Conservation (phyloP, 1,140 invertebrate species). For the Pentalonia nigronervosa region DNA sequence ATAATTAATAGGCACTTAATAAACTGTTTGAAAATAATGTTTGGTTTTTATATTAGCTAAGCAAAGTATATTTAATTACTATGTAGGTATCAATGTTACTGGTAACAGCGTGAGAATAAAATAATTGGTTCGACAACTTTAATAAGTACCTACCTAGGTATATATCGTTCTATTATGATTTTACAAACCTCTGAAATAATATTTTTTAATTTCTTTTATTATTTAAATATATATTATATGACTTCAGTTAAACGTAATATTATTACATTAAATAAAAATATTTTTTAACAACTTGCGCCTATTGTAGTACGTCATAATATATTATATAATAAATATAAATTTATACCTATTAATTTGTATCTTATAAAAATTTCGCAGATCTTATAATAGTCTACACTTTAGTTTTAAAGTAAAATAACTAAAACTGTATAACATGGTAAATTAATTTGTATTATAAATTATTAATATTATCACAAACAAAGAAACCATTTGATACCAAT, state of each 20-base stretch:
- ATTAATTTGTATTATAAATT: neutral
- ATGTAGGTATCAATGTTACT: neutral
- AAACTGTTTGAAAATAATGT: neutral
- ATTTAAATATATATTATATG: neutral
- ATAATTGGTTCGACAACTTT: neutral
- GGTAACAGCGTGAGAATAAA: neutral
- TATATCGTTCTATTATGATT: neutral
- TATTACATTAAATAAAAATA: neutral
- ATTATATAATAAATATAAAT: neutral
- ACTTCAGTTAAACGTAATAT: neutral
- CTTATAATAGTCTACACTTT: neutral
- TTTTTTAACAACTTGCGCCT: neutral
- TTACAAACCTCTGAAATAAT: neutral
- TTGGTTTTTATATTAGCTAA: neutral
- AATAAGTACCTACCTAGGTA: neutral
- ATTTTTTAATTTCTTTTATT: neutral
- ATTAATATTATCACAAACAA: neutral
- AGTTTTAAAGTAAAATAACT: too few relatives aligned
- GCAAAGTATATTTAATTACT: neutral
- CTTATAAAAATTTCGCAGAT: neutral
- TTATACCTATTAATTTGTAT: neutral
- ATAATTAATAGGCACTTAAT: conserved; percentile 7
- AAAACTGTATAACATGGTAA: neutral
- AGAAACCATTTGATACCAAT: too few relatives aligned
- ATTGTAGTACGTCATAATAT: neutral